These are phyloP conservation scores for Meta bourneti DNA, from an alignment of 2,888 invertebrate genomes.

Conservation along the genomic window DNA sequence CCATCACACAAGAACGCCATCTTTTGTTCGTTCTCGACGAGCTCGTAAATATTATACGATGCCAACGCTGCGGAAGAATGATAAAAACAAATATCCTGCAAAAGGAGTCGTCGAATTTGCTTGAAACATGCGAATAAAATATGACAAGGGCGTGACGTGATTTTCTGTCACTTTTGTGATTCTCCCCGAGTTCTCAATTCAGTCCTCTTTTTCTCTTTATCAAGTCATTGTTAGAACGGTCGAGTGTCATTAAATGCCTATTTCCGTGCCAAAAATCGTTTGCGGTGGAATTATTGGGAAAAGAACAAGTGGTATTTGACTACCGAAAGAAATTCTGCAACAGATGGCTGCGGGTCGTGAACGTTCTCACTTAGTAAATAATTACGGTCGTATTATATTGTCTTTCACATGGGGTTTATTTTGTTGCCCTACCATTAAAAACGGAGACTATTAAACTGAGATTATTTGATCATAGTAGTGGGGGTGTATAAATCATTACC, in stretches of 20 bases:
- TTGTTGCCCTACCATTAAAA: neutral
- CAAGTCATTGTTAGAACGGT: neutral
- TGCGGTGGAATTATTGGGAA: neutral
- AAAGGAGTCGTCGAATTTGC: constrained; percentile 11
- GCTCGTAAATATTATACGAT: neutral
- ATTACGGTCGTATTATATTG: neutral
- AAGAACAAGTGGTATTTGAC: neutral
- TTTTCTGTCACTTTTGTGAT: constrained; percentile 25
- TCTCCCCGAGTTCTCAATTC: neutral
- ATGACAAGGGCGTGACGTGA: constrained; percentile 21
- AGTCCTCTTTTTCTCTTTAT: neutral
- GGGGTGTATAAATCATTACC: no score
- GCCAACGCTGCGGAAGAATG: neutral
- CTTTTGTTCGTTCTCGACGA: neutral
- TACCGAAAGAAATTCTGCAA: neutral
- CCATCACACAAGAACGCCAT: neutral
- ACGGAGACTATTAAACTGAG: no score
- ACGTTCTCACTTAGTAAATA: neutral
- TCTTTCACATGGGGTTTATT: neutral
- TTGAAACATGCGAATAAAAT: constrained; percentile 8
- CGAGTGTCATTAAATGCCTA: constrained; percentile 19
- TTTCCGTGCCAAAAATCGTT: constrained; percentile 14
- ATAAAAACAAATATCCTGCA: constrained; percentile 8
- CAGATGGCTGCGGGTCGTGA: neutral
- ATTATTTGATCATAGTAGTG: no score